A percentile compares a stretch with the other conserved stretches of the same genome.
These are phyloP conservation scores for Malurus alboscapulatus DNA, from an alignment of 2,113 vertebrate genomes.

Conservation along the genomic window DNA sequence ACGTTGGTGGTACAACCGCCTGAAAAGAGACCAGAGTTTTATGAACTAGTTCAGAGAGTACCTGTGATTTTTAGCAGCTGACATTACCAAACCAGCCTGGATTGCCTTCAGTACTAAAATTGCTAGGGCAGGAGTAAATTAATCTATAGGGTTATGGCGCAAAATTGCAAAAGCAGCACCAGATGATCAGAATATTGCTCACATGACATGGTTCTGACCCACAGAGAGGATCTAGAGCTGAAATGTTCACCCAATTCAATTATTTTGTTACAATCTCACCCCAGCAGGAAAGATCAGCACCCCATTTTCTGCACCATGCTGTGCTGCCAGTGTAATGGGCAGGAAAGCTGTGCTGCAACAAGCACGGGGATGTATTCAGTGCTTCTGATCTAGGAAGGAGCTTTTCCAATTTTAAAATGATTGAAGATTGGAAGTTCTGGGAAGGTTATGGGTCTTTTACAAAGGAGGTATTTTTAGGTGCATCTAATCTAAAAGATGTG, in stretches of 20 bases:
- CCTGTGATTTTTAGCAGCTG: not conserved
- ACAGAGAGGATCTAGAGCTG: not conserved
- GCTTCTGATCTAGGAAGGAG: not conserved
- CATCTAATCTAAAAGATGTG: not conserved
- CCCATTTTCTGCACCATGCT: not conserved
- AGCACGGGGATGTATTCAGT: not conserved
- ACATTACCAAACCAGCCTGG: not conserved
- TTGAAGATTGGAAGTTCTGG: not conserved
- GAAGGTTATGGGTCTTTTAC: not conserved
- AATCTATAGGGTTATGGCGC: not conserved
- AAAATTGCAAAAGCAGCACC: not conserved
- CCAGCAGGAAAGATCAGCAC: not conserved
- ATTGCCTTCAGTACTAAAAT: not conserved
- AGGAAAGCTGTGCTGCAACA: not conserved
- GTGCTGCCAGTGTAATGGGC: not conserved
- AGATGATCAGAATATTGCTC: not conserved
- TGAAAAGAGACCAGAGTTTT: not conserved
- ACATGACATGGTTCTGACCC: not conserved
- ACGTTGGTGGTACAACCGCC: fast-evolving
- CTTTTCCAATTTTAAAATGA: not conserved
- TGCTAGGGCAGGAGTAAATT: not conserved
- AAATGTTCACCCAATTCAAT: not conserved
- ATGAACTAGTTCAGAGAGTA: not conserved
- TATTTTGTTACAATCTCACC: not conserved
- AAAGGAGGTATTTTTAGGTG: not conserved